phyloP scores from a whole-genome alignment of 2,113 vertebrate species.

The Columba janthina region DNA sequence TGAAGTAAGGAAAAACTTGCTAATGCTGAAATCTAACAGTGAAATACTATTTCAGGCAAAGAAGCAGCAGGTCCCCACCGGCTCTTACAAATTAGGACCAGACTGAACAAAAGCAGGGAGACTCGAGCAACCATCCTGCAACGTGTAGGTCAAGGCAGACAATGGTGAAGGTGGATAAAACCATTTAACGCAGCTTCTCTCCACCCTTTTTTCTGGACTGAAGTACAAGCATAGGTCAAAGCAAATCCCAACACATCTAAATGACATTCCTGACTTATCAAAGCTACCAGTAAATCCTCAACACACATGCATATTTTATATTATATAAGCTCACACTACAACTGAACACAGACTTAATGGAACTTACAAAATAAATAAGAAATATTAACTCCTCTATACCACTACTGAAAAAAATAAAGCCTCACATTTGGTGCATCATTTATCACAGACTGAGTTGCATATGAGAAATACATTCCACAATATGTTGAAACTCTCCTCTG shows the following conservation, averaged over 20 bases:
- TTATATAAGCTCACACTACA: not conserved
- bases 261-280: not conserved
- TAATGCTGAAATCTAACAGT: not conserved
- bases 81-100: not conserved
- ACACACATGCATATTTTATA: not conserved
- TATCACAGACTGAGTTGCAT: not conserved
- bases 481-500: not conserved
- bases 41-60: not conserved
- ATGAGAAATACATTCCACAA: not conserved
- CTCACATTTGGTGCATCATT: not conserved
- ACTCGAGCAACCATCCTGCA: not conserved
- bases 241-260: not conserved
- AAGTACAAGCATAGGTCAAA: not conserved
- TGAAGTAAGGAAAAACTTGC: not conserved
- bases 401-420: not conserved
- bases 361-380: not conserved
- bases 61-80: not conserved
- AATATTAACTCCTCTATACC: not conserved
- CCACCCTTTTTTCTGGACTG: not conserved
- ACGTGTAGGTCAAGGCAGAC: rapidly evolving
- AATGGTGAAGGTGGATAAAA: not conserved
- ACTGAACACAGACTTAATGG: not conserved
- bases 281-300: not conserved
- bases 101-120: not conserved
- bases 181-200: not conserved